Conservation (phyloP, 2,797 vertebrate genomes). For the Onychomys torridus region DNA sequence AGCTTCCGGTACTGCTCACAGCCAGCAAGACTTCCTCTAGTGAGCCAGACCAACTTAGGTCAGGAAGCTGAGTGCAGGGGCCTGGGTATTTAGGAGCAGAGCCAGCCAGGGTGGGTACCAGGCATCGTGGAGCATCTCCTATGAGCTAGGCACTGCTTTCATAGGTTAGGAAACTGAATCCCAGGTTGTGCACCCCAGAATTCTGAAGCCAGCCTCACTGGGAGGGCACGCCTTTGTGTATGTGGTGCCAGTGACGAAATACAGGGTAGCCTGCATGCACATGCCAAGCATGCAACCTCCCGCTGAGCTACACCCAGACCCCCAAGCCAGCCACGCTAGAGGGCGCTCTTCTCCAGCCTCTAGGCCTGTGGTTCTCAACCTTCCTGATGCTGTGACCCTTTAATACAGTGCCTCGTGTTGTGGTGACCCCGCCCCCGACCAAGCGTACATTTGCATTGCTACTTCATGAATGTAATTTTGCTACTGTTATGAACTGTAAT, state of each 20-base stretch:
- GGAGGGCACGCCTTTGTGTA: background rate
- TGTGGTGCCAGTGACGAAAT: background rate
- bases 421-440: too few relatives aligned
- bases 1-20: background rate
- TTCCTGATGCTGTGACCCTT: background rate
- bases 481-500: background rate
- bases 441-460: background rate
- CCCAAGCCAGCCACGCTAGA: background rate
- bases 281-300: background rate
- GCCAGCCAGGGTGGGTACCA: background rate
- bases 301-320: background rate
- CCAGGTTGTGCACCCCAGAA: background rate
- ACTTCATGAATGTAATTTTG: background rate
- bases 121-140: background rate
- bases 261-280: background rate
- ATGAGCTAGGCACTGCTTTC: background rate
- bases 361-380: background rate
- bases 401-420: too few relatives aligned
- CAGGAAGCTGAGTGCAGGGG: background rate
- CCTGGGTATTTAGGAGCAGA: background rate
- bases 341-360: background rate
- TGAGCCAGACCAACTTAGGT: background rate
- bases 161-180: constrained; percentile 5
- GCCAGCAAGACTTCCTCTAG: background rate
- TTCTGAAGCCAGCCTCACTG: background rate